Evolutionary conservation across 2,797 vertebrate species (phyloP).

Genomic region (Amblyopsis hoosieri): DNA sequence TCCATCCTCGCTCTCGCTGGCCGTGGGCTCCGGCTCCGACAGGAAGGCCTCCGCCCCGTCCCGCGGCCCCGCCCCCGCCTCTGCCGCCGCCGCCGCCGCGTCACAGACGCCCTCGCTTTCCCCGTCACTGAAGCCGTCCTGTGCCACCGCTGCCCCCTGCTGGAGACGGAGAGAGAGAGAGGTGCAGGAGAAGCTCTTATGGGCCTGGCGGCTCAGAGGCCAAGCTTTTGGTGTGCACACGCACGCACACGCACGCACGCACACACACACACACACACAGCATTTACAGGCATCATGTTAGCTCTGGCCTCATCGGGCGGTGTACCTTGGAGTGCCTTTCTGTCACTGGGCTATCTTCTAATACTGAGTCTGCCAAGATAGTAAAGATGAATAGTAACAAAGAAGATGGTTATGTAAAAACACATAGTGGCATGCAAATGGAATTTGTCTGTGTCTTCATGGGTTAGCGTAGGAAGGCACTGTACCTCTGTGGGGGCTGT

Average conservation of each 20-base stretch:
- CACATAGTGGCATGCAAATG: slow-evolving; percentile 28
- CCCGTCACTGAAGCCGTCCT: slow-evolving; percentile 80
- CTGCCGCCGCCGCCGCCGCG: slow-evolving; percentile 75
- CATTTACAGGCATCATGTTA: slow-evolving; percentile 23
- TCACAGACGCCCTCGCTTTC: slow-evolving; percentile 82
- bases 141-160: slow-evolving; percentile 44
- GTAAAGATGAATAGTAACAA: slow-evolving; percentile 44
- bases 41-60: slow-evolving; percentile 75
- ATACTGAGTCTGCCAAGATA: slow-evolving; percentile 61
- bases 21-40: slow-evolving; percentile 86
- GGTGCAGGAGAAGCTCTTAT: slow-evolving; percentile 13
- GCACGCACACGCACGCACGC: too few species aligned
- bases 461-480: slow-evolving; percentile 9
- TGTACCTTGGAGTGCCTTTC: slow-evolving; percentile 71
- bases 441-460: slow-evolving; percentile 15
- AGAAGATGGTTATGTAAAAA: slow-evolving; percentile 40
- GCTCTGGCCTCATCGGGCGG: slow-evolving; percentile 32
- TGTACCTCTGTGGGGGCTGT: slow-evolving; percentile 59
- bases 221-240: background rate
- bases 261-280: slow-evolving; percentile 3
- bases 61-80: slow-evolving; percentile 80
- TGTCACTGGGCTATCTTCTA: slow-evolving; percentile 61
- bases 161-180: slow-evolving; percentile 50
- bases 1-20: slow-evolving; percentile 95
- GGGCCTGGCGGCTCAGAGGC: background rate